Evolutionary conservation across 2,888 invertebrate genomes (phyloP).

Genomic region (Sericinus montela): DNA sequence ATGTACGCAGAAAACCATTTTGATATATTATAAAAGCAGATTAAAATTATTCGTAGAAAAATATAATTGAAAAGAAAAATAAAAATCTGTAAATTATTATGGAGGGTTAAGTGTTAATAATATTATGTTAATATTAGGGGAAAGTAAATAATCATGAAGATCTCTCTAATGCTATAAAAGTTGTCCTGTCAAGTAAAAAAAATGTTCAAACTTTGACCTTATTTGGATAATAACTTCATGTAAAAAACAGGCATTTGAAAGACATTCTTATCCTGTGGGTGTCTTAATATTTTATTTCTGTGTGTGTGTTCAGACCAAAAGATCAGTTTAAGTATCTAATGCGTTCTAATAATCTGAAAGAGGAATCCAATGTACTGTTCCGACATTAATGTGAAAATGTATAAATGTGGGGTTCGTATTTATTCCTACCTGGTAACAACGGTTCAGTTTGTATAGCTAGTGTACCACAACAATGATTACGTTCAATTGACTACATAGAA

Average conservation of each 20-base stretch:
- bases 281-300: not conserved
- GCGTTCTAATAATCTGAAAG: not conserved
- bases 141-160: not conserved
- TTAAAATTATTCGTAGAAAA: conserved; percentile 1
- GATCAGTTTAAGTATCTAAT: not conserved
- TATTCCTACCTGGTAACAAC: conserved; percentile 66
- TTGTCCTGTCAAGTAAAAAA: not conserved
- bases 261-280: not conserved
- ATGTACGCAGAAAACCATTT: conserved; percentile 2
- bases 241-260: not conserved
- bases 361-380: not conserved
- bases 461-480: conserved; percentile 45
- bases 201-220: too few species aligned
- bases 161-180: not conserved
- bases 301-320: too few species aligned
- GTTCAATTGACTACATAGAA: conserved; percentile 56
- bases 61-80: not conserved
- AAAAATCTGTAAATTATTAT: not conserved
- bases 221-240: too few species aligned
- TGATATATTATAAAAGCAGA: conserved; percentile 2
- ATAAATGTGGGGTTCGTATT: conserved; percentile 3
- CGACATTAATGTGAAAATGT: not conserved
- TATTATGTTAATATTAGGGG: not conserved
- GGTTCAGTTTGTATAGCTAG: conserved; percentile 45
- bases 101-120: not conserved